Percentiles rank a stretch among this genome's conserved stretches.
Conservation (phyloP, 2,113 vertebrate genomes). For the Tragulus kanchil region DNA sequence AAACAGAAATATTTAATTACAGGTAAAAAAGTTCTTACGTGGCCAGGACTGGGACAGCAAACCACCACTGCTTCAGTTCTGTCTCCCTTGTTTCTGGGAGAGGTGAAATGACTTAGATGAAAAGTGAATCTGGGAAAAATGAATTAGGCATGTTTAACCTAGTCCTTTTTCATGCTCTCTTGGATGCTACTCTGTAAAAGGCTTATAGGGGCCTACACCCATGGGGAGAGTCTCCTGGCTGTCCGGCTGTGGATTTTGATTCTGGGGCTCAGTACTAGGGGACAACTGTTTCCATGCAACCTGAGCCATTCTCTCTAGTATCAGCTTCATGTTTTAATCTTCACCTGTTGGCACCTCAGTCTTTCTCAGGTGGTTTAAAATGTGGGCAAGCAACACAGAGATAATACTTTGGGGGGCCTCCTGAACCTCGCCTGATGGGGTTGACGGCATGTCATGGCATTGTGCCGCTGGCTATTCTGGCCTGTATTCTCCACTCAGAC, state of each 20-base stretch:
- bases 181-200: background rate
- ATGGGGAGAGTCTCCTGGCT: background rate
- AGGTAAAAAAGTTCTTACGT: too few species aligned
- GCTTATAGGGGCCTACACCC: background rate
- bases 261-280: background rate
- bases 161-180: background rate
- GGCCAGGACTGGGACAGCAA: too few species aligned
- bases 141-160: background rate
- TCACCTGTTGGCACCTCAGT: background rate
- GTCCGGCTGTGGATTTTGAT: background rate
- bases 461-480: background rate
- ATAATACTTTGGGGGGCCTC: background rate
- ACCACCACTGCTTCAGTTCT: too few species aligned
- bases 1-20: too few species aligned
- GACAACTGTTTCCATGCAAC: background rate
- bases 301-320: background rate
- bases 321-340: background rate
- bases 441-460: background rate
- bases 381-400: background rate
- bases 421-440: background rate
- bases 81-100: background rate
- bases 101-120: background rate
- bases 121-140: background rate
- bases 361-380: constrained; percentile 3
- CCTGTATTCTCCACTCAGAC: background rate